Conservation (phyloP, 2,888 invertebrate species). For the Drosophila mayaguana region DNA sequence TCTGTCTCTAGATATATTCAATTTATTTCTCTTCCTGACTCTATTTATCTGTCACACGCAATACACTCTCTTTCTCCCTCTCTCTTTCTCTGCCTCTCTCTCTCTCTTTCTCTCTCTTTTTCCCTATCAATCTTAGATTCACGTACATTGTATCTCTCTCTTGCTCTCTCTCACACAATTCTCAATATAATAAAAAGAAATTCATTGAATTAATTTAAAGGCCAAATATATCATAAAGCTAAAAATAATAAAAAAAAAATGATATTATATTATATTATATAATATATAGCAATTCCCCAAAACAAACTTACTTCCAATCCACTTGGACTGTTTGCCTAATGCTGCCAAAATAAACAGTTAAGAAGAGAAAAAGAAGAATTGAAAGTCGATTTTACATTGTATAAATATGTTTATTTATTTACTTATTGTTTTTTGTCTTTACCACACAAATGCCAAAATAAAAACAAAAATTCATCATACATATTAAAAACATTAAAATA, state of each 20-base stretch:
- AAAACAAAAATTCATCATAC: constrained; percentile 54
- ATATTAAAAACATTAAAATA: constrained; percentile 63
- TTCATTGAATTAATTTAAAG: too few species aligned
- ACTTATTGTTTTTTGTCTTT: constrained; percentile 73
- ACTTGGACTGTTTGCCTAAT: not conserved
- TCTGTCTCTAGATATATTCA: too few species aligned
- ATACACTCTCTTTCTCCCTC: not conserved
- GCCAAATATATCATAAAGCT: too few species aligned
- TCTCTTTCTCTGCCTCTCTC: not conserved
- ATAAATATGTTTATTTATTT: constrained; percentile 77
- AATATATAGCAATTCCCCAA: too few species aligned
- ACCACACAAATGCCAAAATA: constrained; percentile 63
- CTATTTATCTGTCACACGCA: not conserved
- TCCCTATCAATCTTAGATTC: not conserved
- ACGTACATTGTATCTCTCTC: not conserved
- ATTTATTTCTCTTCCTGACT: not conserved
- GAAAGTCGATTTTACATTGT: constrained; percentile 61
- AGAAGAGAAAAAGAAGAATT: not conserved
- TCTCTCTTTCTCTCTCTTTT: not conserved
- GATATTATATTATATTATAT: too few species aligned
- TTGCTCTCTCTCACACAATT: too few species aligned
- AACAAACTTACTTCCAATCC: too few species aligned
- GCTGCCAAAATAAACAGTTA: not conserved
- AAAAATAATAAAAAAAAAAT: too few species aligned
- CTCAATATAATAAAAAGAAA: too few species aligned